Evolutionary conservation across 2,888 invertebrate species (phyloP), one percentile per base, ranked within the genome.

Genomic region (Drosophila tanythrix): DNA sequence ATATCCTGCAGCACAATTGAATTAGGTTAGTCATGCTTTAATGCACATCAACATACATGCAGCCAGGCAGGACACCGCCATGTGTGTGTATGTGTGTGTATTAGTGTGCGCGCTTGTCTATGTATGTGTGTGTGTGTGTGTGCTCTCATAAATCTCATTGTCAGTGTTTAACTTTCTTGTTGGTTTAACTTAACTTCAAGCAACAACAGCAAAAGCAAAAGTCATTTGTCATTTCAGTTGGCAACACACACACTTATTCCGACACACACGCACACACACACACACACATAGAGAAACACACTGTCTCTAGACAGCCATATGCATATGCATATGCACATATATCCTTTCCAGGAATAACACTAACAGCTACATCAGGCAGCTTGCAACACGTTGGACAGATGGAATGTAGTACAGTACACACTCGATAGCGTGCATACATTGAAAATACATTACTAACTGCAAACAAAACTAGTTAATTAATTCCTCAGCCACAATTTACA

Each of bases 141-240:
- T 52, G 67, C 60, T 78, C 82, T 87, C 87, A 89, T 87, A 87
- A 87, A 87, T 87, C 87, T 85, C 83, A 87, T 87, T 87, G 87
- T 87, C 87, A 87, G 89, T 87, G 87, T 88, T 87, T 87, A 87
- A 88, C 88, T 89, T 88, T 87, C 87, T 87, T 87, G 87, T 89
- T 88, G 87, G 87, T 81, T 87, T 89, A 88, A 88, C 89, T 89
- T 89, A 78, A 82, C 85, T 89, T 81, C 71, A 56, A 81, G 85
- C 84, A 75, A 62, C 70, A 76, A 64, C 53, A 67, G 63, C 80
- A 74, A 65, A 63, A 74, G 88, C 84, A 83, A 88, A 84, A 87
- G 88, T 85, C 89, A 89, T 87, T 87, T 87, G 87, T 87, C 87
- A 87, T 87, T 82, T 83, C 76, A 82, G 89, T 87, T 87, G 84